Evolutionary conservation across 2,113 vertebrate genomes (phyloP).

Genomic region (Canis aureus): DNA sequence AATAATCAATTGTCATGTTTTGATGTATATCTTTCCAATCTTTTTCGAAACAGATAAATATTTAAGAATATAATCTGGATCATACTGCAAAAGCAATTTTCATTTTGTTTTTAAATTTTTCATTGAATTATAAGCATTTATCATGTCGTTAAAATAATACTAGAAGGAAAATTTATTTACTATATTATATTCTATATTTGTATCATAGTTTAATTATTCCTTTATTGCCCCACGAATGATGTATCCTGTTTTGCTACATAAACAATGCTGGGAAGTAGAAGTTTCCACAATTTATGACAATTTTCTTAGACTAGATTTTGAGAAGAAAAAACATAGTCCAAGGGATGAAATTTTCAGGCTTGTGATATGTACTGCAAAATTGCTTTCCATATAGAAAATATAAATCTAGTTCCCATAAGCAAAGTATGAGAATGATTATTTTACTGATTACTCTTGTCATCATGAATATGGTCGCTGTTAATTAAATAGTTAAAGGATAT

Average conservation of each 20-base stretch:
- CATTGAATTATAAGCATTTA: not conserved
- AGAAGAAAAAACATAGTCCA: not conserved
- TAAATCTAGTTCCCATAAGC: not conserved
- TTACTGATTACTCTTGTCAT: not conserved
- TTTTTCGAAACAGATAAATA: not conserved
- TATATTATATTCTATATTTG: not conserved
- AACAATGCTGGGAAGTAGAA: not conserved
- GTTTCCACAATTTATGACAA: not conserved
- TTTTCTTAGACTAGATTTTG: constrained; percentile 57
- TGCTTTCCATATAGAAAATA: constrained; percentile 8
- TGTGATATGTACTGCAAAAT: not conserved
- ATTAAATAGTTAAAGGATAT: not conserved
- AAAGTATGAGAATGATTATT: not conserved
- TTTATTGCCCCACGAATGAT: not conserved
- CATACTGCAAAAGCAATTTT: not conserved
- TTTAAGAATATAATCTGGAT: constrained; percentile 35
- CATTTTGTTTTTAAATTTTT: not conserved
- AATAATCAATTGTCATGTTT: not conserved
- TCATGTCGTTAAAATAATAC: not conserved
- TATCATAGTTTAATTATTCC: not conserved
- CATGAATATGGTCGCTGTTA: not conserved
- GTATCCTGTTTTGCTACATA: constrained; percentile 29
- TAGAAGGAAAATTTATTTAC: not conserved
- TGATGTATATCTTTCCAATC: not conserved
- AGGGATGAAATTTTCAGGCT: constrained; percentile 6